phyloP scores from a whole-genome alignment of 2,888 invertebrate genomes.

The Stenurella melanura region DNA sequence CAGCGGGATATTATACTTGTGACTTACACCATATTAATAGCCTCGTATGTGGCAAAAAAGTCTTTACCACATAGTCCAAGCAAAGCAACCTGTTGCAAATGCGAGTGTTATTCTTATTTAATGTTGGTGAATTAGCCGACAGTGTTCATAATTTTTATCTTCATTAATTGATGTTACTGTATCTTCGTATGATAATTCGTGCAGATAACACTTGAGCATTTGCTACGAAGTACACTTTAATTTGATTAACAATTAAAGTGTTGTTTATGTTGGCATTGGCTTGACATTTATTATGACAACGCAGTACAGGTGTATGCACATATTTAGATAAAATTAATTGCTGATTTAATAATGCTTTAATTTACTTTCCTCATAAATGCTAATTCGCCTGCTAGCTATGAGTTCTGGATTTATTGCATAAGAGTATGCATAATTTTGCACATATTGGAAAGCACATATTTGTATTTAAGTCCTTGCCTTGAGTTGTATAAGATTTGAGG shows the following conservation, averaged over 20 bases:
- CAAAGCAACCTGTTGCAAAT: background rate
- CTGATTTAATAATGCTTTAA: background rate
- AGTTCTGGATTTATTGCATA: background rate
- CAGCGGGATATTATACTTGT: background rate
- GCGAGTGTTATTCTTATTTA: too few species aligned
- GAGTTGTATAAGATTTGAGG: too few species aligned
- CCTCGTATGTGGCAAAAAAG: background rate
- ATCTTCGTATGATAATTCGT: background rate
- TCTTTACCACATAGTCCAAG: background rate
- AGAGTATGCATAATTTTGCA: background rate
- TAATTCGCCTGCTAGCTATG: background rate
- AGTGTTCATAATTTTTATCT: background rate
- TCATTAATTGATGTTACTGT: background rate
- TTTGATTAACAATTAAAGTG: background rate
- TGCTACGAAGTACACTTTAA: background rate
- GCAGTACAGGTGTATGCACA: slow-evolving; percentile 11
- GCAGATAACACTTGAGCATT: background rate
- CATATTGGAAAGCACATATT: background rate
- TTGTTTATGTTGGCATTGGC: background rate
- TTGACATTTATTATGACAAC: background rate
- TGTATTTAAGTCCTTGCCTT: too few species aligned
- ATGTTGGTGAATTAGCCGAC: background rate
- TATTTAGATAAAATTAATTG: background rate
- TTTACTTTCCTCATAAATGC: background rate
- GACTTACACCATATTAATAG: background rate